Percentiles rank a stretch among this genome's conserved stretches.
Conservation (phyloP, 2,113 vertebrate genomes). For the Heliornis fulica region DNA sequence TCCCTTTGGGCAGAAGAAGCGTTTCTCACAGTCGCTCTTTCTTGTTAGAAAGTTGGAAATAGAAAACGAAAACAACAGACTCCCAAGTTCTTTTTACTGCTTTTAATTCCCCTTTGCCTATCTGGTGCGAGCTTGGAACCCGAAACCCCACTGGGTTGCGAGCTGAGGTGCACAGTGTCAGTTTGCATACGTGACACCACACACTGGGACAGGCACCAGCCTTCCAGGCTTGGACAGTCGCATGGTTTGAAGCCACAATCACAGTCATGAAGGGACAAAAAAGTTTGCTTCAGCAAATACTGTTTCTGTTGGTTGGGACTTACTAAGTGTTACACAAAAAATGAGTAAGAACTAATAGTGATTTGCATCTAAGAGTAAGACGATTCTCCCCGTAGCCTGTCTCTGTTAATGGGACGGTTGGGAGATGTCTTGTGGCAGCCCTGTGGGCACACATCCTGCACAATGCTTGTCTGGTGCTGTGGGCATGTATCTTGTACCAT, state of each 20-base stretch:
- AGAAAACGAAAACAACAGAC: too few species aligned
- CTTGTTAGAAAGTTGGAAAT: not conserved
- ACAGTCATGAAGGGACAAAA: not conserved
- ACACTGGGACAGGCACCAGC: not conserved
- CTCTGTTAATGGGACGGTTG: not conserved
- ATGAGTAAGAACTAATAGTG: rapidly evolving
- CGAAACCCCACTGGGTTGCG: rapidly evolving
- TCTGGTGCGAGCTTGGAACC: not conserved
- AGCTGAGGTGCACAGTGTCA: rapidly evolving
- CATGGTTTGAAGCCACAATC: not conserved
- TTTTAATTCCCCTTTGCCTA: not conserved
- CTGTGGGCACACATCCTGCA: too few species aligned
- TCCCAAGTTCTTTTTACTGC: not conserved
- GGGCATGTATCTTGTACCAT: too few species aligned
- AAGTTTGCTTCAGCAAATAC: rapidly evolving
- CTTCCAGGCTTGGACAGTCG: rapidly evolving
- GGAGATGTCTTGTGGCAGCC: not conserved
- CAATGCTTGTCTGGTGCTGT: too few species aligned
- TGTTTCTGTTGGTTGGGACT: not conserved
- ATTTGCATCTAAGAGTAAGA: rapidly evolving
- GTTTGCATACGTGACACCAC: rapidly evolving
- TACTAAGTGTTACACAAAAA: rapidly evolving
- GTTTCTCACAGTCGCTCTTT: not conserved
- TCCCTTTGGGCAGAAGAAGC: not conserved
- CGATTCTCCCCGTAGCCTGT: rapidly evolving